Percentiles rank a stretch among this genome's conserved stretches.
Conservation (phyloP, 1,140 invertebrate species). For the Drosophila takahashii region DNA sequence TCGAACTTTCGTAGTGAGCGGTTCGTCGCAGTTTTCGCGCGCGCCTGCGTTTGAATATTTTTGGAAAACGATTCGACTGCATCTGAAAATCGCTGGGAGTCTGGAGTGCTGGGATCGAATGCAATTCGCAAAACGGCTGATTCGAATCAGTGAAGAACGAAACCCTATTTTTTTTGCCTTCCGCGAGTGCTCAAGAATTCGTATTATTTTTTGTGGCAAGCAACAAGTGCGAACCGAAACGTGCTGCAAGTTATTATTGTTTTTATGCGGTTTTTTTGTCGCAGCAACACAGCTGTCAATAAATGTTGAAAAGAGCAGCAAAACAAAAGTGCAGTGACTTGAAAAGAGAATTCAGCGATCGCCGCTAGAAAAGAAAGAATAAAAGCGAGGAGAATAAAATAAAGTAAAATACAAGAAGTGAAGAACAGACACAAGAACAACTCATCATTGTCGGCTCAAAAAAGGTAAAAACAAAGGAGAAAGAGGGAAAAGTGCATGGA, state of each 20-base stretch:
- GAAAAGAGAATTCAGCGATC: slow-evolving; percentile 34
- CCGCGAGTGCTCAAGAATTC: slow-evolving; percentile 43
- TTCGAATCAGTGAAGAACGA: slow-evolving; percentile 7
- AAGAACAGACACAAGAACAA: slow-evolving; percentile 20
- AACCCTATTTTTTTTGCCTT: slow-evolving; percentile 45
- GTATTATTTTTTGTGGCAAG: slow-evolving; percentile 41
- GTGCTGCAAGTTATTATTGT: slow-evolving; percentile 49
- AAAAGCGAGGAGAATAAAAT: slow-evolving; percentile 23
- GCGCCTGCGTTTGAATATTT: slow-evolving; percentile 20
- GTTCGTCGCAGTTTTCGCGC: slow-evolving; percentile 24
- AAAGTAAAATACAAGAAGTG: slow-evolving; percentile 6
- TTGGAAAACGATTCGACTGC: slow-evolving; percentile 22
- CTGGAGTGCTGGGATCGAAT: not conserved
- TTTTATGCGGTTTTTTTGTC: slow-evolving; percentile 42
- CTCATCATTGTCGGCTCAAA: slow-evolving; percentile 15
- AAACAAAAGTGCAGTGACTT: slow-evolving; percentile 69
- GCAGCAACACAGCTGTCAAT: slow-evolving; percentile 60
- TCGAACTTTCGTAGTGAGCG: slow-evolving; percentile 29
- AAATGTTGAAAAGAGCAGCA: slow-evolving; percentile 37
- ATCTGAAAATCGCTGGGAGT: slow-evolving; percentile 14
- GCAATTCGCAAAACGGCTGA: slow-evolving; percentile 4
- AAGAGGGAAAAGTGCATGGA: slow-evolving; percentile 16
- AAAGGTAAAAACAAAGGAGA: slow-evolving; percentile 31
- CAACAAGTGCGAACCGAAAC: slow-evolving; percentile 54
- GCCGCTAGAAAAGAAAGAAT: slow-evolving; percentile 13